Base-by-base conservation (phyloP, 2,888 invertebrate species). In the Cephalotes varians region DNA sequence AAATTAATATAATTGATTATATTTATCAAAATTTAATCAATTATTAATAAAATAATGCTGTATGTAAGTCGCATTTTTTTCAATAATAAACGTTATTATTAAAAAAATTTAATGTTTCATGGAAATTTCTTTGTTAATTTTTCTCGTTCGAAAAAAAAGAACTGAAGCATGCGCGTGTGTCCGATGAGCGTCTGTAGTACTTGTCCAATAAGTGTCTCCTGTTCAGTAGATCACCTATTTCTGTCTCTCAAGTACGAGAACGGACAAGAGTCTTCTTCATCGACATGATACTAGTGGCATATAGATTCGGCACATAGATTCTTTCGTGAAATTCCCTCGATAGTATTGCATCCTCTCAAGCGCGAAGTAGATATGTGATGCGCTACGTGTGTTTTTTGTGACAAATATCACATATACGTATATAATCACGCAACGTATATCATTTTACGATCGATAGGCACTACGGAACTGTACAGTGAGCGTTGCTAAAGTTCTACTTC, bases 201-300 rank as follows among this genome's bases (percentile, higher is more conserved):
- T 67, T 54, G 69, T 76, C 15, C 51, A 67, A 69, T 76, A 76
- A 76, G 69, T 76, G 51, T 76, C 51, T 76, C 15, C n/a, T 40
- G n/a, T 76, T 15, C n/a, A 31, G 40, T 64, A 37, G 54, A 76
- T 65, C n/a, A 40, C 25, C 76, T 31, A 69, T 76, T 76, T 69
- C 15, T 28, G 21, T 65, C 31, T 74, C 21, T 74, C 28, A 3
- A 49, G 18, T 12, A 65, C 6, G 18, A n/a, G n/a, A n/a, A n/a
- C n/a, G n/a, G n/a, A 9, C 31, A n/a, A 47, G 67, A 9, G 34
- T 9, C 21, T 51, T 28, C 15, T 51, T 51, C 34, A 37, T 7
- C 9, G 37, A 37, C 34, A 54, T 18, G 31, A 21, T 62, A 62
- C 18, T n/a, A 40, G n/a, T 4, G 1, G 18, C 28, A 54, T 21